A percentile compares a stretch with the other conserved stretches of the same genome.
phyloP scores from a whole-genome alignment of 2,797 vertebrate genomes.

The Microhierax caerulescens region DNA sequence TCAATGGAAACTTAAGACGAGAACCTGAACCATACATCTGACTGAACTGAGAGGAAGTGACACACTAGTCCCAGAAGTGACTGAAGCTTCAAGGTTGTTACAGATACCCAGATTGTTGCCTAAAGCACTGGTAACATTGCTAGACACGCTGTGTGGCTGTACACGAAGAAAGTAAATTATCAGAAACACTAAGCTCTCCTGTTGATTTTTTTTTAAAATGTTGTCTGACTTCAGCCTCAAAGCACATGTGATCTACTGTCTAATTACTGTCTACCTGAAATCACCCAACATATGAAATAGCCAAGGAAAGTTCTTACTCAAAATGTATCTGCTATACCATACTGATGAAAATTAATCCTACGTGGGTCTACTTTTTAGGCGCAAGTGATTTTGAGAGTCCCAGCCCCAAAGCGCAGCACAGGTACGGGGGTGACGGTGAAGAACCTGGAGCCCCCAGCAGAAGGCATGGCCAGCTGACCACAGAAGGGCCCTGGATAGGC shows the following conservation, averaged over 20 bases:
- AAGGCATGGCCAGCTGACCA: background rate
- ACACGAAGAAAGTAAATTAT: background rate
- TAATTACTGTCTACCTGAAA: background rate
- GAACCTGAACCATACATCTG: background rate
- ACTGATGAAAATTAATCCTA: background rate
- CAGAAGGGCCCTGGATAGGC: background rate
- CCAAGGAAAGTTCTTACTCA: background rate
- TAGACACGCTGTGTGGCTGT: background rate
- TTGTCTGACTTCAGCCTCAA: background rate
- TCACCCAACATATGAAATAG: background rate
- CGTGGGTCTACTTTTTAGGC: background rate
- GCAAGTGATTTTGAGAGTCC: background rate
- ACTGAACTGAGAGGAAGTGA: background rate
- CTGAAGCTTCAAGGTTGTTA: background rate
- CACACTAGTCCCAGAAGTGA: background rate
- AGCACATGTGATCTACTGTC: background rate
- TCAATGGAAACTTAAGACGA: background rate
- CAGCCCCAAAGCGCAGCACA: background rate
- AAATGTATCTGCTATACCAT: background rate
- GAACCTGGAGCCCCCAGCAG: background rate
- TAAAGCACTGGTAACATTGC: background rate
- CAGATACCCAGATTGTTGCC: background rate
- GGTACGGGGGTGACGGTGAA: background rate
- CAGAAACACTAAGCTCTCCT: background rate
- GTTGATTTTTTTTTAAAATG: background rate